Evolutionary conservation across 2,888 invertebrate species (phyloP).

Genomic region (Drosophila neonasuta): DNA sequence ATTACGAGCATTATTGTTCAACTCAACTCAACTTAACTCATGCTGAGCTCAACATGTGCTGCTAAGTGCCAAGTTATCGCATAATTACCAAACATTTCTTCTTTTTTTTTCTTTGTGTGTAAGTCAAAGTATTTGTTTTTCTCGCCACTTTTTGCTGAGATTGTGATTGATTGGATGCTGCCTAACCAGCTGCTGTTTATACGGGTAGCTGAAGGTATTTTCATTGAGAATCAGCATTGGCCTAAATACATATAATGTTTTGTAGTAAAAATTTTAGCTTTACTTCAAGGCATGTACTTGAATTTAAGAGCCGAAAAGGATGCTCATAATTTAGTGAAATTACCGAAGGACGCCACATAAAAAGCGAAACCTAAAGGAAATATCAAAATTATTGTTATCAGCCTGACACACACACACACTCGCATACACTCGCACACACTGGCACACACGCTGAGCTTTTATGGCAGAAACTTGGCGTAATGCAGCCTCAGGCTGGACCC

Average conservation of each 20-base stretch:
- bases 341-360: constrained; percentile 40
- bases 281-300: constrained; percentile 1
- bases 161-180: constrained; percentile 62
- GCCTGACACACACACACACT: constrained; percentile 33
- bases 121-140: constrained; percentile 46
- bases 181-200: constrained; percentile 28
- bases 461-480: constrained; percentile 14
- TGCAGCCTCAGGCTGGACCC: constrained; percentile 8
- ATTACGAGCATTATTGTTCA: constrained; percentile 62
- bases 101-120: constrained; percentile 20
- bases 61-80: constrained; percentile 60
- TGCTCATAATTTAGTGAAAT: constrained; percentile 56
- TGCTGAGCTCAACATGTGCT: constrained; percentile 46
- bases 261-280: background rate
- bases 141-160: constrained; percentile 6
- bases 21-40: constrained; percentile 7
- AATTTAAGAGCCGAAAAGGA: constrained; percentile 2
- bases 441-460: constrained; percentile 2
- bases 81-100: constrained; percentile 51
- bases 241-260: constrained; percentile 1
- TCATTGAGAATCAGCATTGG: constrained; percentile 1
- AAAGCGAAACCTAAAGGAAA: constrained; percentile 39
- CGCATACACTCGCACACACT: background rate
- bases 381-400: constrained; percentile 59
- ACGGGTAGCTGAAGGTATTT: constrained; percentile 5